These are phyloP conservation scores for Pangasianodon hypophthalmus DNA, from an alignment of 2,113 vertebrate species.

Conservation along the genomic window DNA sequence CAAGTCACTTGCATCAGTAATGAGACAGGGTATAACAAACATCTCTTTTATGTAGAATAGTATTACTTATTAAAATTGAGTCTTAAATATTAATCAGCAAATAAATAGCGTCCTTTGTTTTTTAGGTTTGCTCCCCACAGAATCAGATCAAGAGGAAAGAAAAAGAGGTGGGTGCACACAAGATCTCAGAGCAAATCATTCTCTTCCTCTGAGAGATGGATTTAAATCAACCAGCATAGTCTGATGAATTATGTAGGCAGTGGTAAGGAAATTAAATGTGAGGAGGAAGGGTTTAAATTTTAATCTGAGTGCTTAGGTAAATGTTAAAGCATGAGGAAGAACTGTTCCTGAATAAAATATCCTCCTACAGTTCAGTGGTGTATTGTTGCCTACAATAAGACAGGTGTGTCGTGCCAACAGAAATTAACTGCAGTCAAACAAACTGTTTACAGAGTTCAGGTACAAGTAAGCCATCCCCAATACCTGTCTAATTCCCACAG, in stretches of 20 bases:
- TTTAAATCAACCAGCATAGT: slow-evolving; percentile 69
- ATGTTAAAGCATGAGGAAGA: slow-evolving; percentile 52
- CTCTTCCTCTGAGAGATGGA: slow-evolving; percentile 66
- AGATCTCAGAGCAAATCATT: slow-evolving; percentile 62
- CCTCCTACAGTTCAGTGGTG: slow-evolving; percentile 14
- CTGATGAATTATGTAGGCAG: slow-evolving; percentile 76
- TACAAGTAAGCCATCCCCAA: slow-evolving; percentile 30
- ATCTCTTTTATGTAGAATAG: slow-evolving; percentile 69
- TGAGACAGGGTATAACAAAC: slow-evolving; percentile 70
- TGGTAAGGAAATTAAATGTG: slow-evolving; percentile 67
- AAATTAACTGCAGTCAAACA: slow-evolving; percentile 47
- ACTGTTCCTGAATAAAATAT: slow-evolving; percentile 62
- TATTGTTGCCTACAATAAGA: slow-evolving; percentile 19
- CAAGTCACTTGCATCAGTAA: slow-evolving; percentile 68
- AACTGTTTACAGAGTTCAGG: slow-evolving; percentile 39
- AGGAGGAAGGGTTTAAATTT: slow-evolving; percentile 67
- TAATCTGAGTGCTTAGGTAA: slow-evolving; percentile 63
- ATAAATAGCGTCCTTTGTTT: slow-evolving; percentile 70
- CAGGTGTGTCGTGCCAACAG: slow-evolving; percentile 25
- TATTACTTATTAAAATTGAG: slow-evolving; percentile 77
- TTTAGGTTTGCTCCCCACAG: slow-evolving; percentile 58
- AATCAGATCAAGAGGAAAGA: slow-evolving; percentile 39
- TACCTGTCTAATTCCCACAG: slow-evolving; percentile 25
- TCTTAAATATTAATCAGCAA: slow-evolving; percentile 75
- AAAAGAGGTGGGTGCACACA: slow-evolving; percentile 21